Evolutionary conservation across 2,113 vertebrate genomes (phyloP).

Genomic region (Pungitius pungitius): DNA sequence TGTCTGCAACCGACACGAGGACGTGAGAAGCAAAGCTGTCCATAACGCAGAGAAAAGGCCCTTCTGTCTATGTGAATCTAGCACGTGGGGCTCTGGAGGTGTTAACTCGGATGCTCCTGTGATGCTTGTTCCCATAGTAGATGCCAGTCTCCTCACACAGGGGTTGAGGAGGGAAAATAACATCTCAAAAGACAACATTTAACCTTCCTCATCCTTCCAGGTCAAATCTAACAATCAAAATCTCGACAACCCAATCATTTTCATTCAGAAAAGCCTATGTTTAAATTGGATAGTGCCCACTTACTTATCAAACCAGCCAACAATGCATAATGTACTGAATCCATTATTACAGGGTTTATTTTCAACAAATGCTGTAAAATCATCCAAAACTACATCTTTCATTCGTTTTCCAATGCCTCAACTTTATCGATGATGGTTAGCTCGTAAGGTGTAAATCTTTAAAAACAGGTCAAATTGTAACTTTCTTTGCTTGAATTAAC

Average conservation of each 20-base stretch:
- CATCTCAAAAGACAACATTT: neutral
- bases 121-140: slow-evolving; percentile 38
- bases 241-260: neutral
- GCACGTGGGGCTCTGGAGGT: slow-evolving; percentile 25
- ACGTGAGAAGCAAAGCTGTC: slow-evolving; percentile 36
- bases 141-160: slow-evolving; percentile 10
- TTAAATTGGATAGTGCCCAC: neutral
- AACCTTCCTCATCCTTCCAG: neutral
- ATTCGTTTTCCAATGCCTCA: neutral
- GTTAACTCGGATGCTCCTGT: slow-evolving; percentile 31
- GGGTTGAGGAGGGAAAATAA: neutral
- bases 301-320: neutral
- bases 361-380: slow-evolving; percentile 16
- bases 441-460: slow-evolving; percentile 3
- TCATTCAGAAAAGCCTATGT: slow-evolving; percentile 11
- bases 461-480: slow-evolving; percentile 35
- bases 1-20: slow-evolving; percentile 11
- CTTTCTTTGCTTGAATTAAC: neutral
- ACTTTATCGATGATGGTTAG: neutral
- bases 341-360: neutral
- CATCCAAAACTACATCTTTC: neutral
- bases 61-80: slow-evolving; percentile 42
- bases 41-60: slow-evolving; percentile 34
- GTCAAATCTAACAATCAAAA: neutral
- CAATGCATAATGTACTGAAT: neutral